Evolutionary conservation across 2,797 vertebrate species (phyloP), one percentile per base, ranked within the genome.

Genomic region (Halcyon chelicuti): DNA sequence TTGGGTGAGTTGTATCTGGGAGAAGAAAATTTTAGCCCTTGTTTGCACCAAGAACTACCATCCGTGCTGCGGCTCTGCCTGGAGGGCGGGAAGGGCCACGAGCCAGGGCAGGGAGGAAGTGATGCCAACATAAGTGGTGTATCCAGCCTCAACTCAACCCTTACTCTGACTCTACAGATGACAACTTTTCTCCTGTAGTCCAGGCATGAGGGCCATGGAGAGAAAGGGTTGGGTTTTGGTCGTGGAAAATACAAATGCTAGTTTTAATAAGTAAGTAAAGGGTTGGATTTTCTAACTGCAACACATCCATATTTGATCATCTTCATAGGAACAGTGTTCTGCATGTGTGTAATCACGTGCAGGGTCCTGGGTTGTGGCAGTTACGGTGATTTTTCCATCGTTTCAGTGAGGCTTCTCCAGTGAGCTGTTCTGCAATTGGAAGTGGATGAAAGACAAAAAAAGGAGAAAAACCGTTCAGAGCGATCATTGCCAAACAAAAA

Each of bases 71-170:
- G 67, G n/a, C 31, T 0, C 0, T 54, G 44, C 33, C 79, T 28
- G 28, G 44, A 42, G 28, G 37, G 31, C 55, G 62, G 66, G 76
- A 77, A 73, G 49, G 18, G 39, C 65, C 54, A 25, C 46, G 54
- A 88, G 52, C 22, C 9, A 13, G 54, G 58, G 46, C 18, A 54
- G 23, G 40, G 40, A 33, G 21, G 62, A 37, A 20, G 22, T 4
- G 75, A 51, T 46, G 61, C 54, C 49, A n/a, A 1, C 3, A 0
- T 22, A 28, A 74, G 20, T 40, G 46, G 23, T 68, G 3, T 17
- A 12, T 46, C 75, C 63, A 52, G 0, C 60, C 22, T 70, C 5
- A 1, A 14, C 68, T 74, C 20, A 0, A 11, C 12, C 2, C 0
- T 62, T 55, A 7, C 46, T 67, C 55, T 63, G 33, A 4, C 61